Evolutionary conservation across 92 coral and sea anemone genomes (phyloP), one percentile per base, ranked within the genome.

Genomic region (Parazoanthus atlanticus): DNA sequence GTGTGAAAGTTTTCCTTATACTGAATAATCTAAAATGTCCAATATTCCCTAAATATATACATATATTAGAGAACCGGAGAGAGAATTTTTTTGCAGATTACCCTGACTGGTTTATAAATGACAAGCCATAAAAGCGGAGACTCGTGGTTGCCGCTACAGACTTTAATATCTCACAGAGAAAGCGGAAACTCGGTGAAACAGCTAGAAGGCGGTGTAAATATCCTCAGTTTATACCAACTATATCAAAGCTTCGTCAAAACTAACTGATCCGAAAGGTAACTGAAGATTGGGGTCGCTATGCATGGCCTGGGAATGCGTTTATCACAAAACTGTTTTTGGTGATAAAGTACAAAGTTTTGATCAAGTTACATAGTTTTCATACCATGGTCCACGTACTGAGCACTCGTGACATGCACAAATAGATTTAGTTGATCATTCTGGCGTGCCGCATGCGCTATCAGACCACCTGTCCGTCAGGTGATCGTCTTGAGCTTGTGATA

Each of bases 331-430:
- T 41, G 31, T 76, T 38, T 7, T n/a, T 23, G 46, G 54, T 31
- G 12, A 79, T 6, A n/a, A 78, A 25, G 52, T 0, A 11, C 23
- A 76, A 80, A 52, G 12, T 13, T 56, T 8, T 32, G 67, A 80
- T 56, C 71, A 56, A 80, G 84, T 80, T 80, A 56, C 84, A 80
- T 80, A 80, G 70, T 80, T 80, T 80, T 56, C 84, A 80, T 80
- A 56, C 84, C 84, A 31, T 80, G 70, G 72, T 16, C 64, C 8
- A 32, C 64, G 25, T 25, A 16, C 61, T 19, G 70, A 29, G 84
- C 21, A 56, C 8, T 54, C 43, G 78, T 52, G 29, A 32, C n/a
- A n/a, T n/a, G n/a, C n/a, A 28, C 76, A 72, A 72, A 72, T 40
- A 30, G 40, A 31, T 72, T 6, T 28, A 70, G 76, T 72, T 32